phyloP scores from a whole-genome alignment of 2,797 vertebrate species.

The Clarias fuscus region DNA sequence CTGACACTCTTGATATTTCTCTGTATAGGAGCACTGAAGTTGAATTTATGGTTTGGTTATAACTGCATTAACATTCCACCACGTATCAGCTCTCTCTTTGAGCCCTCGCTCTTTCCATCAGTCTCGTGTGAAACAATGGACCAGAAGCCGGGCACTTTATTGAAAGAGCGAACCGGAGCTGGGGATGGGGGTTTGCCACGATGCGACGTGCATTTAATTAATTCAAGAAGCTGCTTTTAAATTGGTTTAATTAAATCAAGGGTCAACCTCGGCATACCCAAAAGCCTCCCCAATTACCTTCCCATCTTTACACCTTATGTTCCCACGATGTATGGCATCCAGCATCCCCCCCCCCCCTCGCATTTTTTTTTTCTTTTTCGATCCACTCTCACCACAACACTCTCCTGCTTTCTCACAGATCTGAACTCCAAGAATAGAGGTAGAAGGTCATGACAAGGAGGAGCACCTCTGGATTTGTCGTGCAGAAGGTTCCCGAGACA shows the following conservation, averaged over 20 bases:
- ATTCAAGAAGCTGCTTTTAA: slow-evolving; percentile 67
- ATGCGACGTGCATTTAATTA: slow-evolving; percentile 69
- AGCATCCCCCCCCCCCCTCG: background rate
- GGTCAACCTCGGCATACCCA: slow-evolving; percentile 60
- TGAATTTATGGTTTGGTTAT: background rate
- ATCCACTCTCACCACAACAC: background rate
- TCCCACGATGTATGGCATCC: slow-evolving; percentile 57
- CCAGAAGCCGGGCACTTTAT: slow-evolving; percentile 47
- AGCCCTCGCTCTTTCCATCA: background rate
- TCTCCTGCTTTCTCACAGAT: background rate
- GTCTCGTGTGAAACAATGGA: slow-evolving; percentile 34
- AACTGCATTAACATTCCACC: slow-evolving; percentile 8
- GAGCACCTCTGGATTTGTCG: slow-evolving; percentile 16
- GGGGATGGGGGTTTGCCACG: slow-evolving; percentile 39
- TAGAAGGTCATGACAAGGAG: slow-evolving; percentile 31
- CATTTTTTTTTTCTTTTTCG: background rate
- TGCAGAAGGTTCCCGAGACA: slow-evolving; percentile 17
- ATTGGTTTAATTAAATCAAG: slow-evolving; percentile 66
- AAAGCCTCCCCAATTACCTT: slow-evolving; percentile 54
- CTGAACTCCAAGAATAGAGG: background rate
- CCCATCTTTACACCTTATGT: slow-evolving; percentile 67
- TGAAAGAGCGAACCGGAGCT: slow-evolving; percentile 53
- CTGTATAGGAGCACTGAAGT: background rate
- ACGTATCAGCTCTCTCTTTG: background rate
- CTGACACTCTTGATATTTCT: slow-evolving; percentile 1